These are phyloP conservation scores for Ceriagrion tenellum DNA, from an alignment of 2,888 invertebrate species.

Conservation along the genomic window DNA sequence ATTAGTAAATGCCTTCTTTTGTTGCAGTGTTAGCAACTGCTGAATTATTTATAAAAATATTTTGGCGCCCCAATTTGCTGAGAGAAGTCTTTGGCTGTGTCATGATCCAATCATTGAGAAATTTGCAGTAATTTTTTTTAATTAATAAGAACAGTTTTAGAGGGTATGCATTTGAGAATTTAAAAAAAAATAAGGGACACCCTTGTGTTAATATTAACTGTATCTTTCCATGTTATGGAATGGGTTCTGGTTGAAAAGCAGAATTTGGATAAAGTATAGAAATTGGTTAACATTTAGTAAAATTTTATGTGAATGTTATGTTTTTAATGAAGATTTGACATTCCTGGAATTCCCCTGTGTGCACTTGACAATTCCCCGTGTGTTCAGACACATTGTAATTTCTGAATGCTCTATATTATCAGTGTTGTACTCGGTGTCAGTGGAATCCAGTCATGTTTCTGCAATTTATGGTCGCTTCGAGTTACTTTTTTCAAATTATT, in stretches of 20 bases:
- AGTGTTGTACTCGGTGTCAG: background rate
- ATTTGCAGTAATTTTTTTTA: no score
- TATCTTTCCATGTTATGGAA: background rate
- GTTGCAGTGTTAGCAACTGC: no score
- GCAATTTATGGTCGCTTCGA: slow-evolving; percentile 1
- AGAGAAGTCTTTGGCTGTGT: no score
- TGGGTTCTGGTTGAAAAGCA: background rate
- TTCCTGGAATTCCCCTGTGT: background rate
- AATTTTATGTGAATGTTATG: background rate
- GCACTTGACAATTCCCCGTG: background rate
- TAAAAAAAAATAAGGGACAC: no score
- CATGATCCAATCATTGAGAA: no score
- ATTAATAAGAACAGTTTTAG: no score
- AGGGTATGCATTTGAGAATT: no score
- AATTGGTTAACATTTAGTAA: background rate
- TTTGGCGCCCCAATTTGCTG: no score
- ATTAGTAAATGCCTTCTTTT: no score
- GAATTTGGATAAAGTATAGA: background rate
- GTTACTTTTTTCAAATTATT: slow-evolving; percentile 8
- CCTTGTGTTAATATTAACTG: background rate
- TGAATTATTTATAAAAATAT: no score
- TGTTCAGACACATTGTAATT: background rate
- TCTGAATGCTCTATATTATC: background rate
- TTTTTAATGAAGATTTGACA: no score
- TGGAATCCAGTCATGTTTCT: slow-evolving; percentile 28